Evolutionary conservation across 2,888 invertebrate genomes (phyloP).

Genomic region (Drepanosiphum platanoidis): DNA sequence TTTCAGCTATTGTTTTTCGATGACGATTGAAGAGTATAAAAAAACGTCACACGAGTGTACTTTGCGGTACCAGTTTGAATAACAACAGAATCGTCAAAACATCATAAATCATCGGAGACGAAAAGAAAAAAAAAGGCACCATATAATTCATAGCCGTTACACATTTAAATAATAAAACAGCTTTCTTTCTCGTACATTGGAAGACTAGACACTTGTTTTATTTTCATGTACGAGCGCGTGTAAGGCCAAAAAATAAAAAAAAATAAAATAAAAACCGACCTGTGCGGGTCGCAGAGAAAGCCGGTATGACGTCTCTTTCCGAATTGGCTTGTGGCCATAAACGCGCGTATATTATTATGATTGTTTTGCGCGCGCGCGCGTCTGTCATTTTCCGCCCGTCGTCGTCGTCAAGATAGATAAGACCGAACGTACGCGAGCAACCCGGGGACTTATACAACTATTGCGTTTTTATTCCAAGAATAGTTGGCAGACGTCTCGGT

Average conservation of each 20-base stretch:
- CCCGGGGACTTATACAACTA: background rate
- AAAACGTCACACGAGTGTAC: background rate
- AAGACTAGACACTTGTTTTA: constrained; percentile 27
- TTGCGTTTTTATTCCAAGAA: constrained; percentile 37
- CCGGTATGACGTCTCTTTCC: constrained; percentile 22
- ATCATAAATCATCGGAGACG: constrained; percentile 41
- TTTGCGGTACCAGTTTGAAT: background rate
- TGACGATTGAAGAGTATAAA: constrained; percentile 9
- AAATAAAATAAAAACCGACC: constrained; percentile 27
- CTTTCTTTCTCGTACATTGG: constrained; percentile 23
- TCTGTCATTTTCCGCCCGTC: background rate
- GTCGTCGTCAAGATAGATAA: background rate
- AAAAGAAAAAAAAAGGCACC: background rate
- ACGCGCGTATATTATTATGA: constrained; percentile 48
- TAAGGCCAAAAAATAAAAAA: constrained; percentile 17
- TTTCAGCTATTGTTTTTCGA: constrained; percentile 32
- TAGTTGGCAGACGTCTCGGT: constrained; percentile 34
- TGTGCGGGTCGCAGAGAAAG: constrained; percentile 40
- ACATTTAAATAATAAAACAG: constrained; percentile 40
- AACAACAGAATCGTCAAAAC: constrained; percentile 28
- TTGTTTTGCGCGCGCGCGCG: constrained; percentile 27
- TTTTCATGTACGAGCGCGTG: background rate
- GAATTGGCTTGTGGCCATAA: constrained; percentile 46
- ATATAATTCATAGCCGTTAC: background rate
- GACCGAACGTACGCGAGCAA: background rate